Evolutionary conservation across 2,888 invertebrate genomes (phyloP).

Genomic region (Dione juno): DNA sequence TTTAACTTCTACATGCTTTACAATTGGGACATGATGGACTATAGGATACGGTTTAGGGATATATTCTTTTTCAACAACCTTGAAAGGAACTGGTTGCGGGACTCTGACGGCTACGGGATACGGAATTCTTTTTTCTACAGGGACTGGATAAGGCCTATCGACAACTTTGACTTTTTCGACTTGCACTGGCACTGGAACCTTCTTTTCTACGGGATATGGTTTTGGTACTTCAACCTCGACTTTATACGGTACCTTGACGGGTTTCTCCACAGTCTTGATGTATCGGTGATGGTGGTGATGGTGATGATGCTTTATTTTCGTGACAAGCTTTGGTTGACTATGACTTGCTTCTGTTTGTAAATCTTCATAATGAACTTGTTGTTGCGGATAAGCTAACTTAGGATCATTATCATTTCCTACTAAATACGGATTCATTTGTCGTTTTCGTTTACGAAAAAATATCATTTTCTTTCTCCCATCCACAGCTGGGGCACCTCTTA

Average conservation of each 20-base stretch:
- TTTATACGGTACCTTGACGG: slow-evolving; percentile 75
- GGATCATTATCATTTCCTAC: slow-evolving; percentile 26
- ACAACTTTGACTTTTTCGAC: slow-evolving; percentile 59
- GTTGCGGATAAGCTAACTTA: slow-evolving; percentile 40
- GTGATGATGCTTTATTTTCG: slow-evolving; percentile 85
- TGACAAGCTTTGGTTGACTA: slow-evolving; percentile 59
- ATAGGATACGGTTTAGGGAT: slow-evolving; percentile 78
- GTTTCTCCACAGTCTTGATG: slow-evolving; percentile 84
- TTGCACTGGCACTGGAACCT: slow-evolving; percentile 64
- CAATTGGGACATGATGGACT: slow-evolving; percentile 71
- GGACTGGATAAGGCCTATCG: slow-evolving; percentile 70
- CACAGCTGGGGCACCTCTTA: slow-evolving; percentile 49
- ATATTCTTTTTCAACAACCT: slow-evolving; percentile 79
- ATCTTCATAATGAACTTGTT: slow-evolving; percentile 56
- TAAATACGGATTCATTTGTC: slow-evolving; percentile 57
- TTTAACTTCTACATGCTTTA: slow-evolving; percentile 72
- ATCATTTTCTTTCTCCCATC: slow-evolving; percentile 63
- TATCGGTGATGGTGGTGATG: slow-evolving; percentile 87
- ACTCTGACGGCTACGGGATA: slow-evolving; percentile 75
- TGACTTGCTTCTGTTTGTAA: slow-evolving; percentile 63
- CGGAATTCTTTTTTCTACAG: slow-evolving; percentile 75
- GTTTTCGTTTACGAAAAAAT: slow-evolving; percentile 62
- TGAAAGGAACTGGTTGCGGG: slow-evolving; percentile 78
- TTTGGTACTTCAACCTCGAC: slow-evolving; percentile 84
- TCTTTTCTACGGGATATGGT: slow-evolving; percentile 80